Conservation (phyloP, 2,113 vertebrate genomes). For the Cinclus cinclus region DNA sequence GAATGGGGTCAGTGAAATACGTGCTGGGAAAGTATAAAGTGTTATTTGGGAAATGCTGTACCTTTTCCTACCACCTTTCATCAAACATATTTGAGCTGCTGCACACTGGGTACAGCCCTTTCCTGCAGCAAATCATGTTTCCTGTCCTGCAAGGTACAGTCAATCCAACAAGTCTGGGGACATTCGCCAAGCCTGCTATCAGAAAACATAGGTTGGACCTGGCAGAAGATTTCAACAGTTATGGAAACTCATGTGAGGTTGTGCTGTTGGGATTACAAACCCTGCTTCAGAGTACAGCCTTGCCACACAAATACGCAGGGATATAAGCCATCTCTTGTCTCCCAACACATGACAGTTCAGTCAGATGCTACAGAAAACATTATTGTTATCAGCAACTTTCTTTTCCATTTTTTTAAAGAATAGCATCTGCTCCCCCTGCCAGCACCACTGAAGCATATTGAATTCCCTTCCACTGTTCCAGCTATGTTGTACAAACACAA, state of each 20-base stretch:
- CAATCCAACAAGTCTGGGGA: neutral
- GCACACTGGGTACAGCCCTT: neutral
- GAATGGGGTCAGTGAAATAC: neutral
- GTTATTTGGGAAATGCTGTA: neutral
- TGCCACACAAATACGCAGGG: neutral
- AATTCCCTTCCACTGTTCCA: neutral
- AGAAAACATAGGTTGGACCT: neutral
- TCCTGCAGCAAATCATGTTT: slow-evolving; percentile 35
- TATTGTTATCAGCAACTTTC: neutral
- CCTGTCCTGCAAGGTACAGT: neutral
- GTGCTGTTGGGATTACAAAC: neutral
- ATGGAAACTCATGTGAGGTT: neutral
- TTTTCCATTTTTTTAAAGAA: neutral
- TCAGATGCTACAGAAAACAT: neutral
- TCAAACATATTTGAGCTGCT: neutral
- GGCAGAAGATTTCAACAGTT: neutral
- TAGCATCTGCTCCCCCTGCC: neutral
- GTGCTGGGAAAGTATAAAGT: neutral
- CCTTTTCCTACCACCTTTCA: neutral
- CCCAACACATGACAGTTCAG: neutral
- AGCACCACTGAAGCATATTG: neutral
- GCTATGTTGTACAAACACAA: neutral
- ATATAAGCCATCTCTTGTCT: neutral
- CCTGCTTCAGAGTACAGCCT: neutral
- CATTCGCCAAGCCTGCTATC: neutral